phyloP scores from a whole-genome alignment of 2,888 invertebrate genomes.

The Dynastes tityus region DNA sequence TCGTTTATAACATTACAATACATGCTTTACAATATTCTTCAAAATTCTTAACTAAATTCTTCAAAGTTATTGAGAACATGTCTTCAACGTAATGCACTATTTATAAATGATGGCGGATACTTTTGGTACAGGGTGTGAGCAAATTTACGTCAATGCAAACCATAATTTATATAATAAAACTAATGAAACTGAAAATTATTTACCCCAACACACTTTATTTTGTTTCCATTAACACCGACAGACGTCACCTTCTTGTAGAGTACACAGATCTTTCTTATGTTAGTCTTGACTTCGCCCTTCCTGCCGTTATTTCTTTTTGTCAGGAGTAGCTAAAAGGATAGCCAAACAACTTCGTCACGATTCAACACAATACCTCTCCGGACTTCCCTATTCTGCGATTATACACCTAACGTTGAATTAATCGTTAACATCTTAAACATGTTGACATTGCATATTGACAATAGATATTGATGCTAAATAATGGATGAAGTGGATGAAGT shows the following conservation, averaged over 20 bases:
- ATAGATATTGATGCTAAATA: conserved; percentile 29
- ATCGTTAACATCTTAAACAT: conserved; percentile 26
- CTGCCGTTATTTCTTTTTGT: conserved; percentile 23
- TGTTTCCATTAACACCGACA: conserved; percentile 12
- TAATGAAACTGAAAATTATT: neutral
- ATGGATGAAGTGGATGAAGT: conserved; percentile 22
- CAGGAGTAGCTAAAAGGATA: conserved; percentile 5
- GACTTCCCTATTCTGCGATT: conserved; percentile 4
- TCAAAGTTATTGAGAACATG: too few species aligned
- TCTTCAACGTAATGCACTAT: too few species aligned
- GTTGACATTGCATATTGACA: conserved; percentile 27
- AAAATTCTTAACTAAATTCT: too few species aligned
- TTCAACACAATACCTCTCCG: conserved; percentile 7
- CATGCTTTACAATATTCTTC: too few species aligned
- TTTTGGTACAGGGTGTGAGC: neutral
- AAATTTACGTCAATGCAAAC: neutral
- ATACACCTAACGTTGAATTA: conserved; percentile 26
- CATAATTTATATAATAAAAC: neutral
- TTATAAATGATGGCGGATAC: too few species aligned
- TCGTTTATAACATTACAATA: too few species aligned
- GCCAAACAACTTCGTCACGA: conserved; percentile 19
- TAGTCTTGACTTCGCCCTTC: conserved; percentile 16
- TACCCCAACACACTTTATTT: neutral
- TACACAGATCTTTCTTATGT: conserved; percentile 2
- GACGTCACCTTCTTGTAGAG: neutral